A percentile compares a stretch with the other conserved stretches of the same genome.
phyloP scores from a whole-genome alignment of 2,888 invertebrate species.

The Standfussiana lucernea region DNA sequence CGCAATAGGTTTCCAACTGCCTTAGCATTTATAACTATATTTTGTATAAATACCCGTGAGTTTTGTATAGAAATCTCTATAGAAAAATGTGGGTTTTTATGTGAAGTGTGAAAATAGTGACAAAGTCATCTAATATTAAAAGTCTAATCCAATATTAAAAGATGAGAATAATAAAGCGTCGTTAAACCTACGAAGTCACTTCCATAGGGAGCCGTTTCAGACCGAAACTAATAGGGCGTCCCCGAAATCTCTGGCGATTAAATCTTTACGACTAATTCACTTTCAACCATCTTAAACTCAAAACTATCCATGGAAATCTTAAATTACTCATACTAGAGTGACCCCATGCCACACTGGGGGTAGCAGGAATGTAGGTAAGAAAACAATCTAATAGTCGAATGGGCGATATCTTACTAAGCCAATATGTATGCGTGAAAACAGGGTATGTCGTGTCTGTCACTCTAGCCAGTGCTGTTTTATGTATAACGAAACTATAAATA shows the following conservation, averaged over 20 bases:
- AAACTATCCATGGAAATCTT: not conserved
- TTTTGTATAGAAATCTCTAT: not conserved
- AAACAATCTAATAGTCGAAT: slow-evolving; percentile 16
- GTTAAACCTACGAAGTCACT: no score
- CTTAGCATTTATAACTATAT: slow-evolving; percentile 40
- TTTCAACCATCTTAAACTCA: not conserved
- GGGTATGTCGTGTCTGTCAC: slow-evolving; percentile 67
- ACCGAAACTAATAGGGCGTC: not conserved
- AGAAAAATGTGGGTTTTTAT: not conserved
- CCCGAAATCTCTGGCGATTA: not conserved
- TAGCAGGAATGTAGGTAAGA: slow-evolving; percentile 31
- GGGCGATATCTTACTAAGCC: slow-evolving; percentile 71
- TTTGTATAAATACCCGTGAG: slow-evolving; percentile 14
- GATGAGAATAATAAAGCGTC: not conserved
- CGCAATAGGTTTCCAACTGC: slow-evolving; percentile 26
- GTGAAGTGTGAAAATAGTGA: slow-evolving; percentile 3
- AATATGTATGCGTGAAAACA: slow-evolving; percentile 84
- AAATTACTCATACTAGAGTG: not conserved
- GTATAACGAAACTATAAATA: slow-evolving; percentile 5
- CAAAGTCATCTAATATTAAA: slow-evolving; percentile 16
- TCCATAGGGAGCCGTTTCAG: not conserved
- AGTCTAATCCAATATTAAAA: no score
- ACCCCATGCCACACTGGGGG: not conserved
- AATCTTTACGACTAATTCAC: not conserved
- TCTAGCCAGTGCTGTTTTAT: slow-evolving; percentile 43